Percentiles rank a stretch among this genome's conserved stretches.
Conservation (phyloP, 1,140 invertebrate genomes). For the Cydia strobilella region DNA sequence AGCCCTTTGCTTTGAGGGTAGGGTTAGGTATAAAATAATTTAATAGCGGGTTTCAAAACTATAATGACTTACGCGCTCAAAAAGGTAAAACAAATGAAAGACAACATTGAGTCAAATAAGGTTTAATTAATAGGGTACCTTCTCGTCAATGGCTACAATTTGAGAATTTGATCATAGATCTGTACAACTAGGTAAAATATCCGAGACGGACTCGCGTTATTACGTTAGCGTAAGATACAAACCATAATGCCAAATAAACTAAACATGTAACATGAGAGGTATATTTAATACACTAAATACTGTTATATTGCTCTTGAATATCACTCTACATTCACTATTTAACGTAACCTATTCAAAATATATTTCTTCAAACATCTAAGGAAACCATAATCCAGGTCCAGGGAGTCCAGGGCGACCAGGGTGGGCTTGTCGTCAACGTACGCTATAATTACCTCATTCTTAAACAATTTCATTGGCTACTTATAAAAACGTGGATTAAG, state of each 20-base stretch:
- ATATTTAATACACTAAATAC: slow-evolving; percentile 43
- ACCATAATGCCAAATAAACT: slow-evolving; percentile 4
- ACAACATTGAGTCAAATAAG: slow-evolving; percentile 65
- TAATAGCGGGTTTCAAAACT: no score
- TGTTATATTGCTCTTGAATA: slow-evolving; percentile 63
- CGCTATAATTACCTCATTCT: slow-evolving; percentile 10
- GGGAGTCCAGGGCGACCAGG: slow-evolving; percentile 1
- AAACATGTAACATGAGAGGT: slow-evolving; percentile 19
- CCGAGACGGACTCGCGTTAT: slow-evolving; percentile 41
- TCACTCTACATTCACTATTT: slow-evolving; percentile 44
- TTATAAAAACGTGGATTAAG: slow-evolving; percentile 31
- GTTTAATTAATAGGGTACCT: slow-evolving; percentile 60
- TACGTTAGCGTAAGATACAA: slow-evolving; percentile 41
- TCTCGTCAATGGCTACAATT: slow-evolving; percentile 67
- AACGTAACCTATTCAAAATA: slow-evolving; percentile 31
- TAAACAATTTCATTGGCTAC: slow-evolving; percentile 24
- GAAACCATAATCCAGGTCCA: neutral
- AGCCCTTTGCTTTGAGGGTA: no score
- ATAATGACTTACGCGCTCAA: neutral
- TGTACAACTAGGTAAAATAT: slow-evolving; percentile 41
- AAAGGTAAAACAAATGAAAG: slow-evolving; percentile 48
- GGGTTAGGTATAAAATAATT: no score
- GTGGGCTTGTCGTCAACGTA: neutral
- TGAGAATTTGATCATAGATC: slow-evolving; percentile 50
- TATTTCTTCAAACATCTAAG: neutral